A percentile compares a stretch with the other conserved stretches of the same genome.
These are phyloP conservation scores for Oscheius sp. DNA, from an alignment of 2,888 invertebrate genomes.

Conservation along the genomic window DNA sequence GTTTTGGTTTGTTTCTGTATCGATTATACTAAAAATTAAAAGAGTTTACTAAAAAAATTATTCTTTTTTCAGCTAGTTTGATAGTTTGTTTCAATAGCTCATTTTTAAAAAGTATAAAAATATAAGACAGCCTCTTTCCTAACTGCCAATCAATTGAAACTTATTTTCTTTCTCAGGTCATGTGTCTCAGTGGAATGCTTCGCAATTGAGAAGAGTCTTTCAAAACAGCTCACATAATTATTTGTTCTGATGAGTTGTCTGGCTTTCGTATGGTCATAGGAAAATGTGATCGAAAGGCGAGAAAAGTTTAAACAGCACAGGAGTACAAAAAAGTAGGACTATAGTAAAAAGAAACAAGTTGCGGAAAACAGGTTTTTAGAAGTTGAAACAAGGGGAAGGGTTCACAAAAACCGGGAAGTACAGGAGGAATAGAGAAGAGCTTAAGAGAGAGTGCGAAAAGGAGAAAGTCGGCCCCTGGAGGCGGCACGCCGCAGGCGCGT, in stretches of 20 bases:
- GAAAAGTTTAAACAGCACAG: not conserved
- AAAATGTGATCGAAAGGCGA: not conserved
- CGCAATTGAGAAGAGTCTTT: not conserved
- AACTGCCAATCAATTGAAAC: conserved; percentile 20
- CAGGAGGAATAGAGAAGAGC: not conserved
- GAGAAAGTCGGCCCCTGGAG: not conserved
- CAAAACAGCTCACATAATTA: not conserved
- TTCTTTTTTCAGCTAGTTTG: no score
- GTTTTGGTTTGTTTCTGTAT: no score
- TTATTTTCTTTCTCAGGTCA: conserved; percentile 21
- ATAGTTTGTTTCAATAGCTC: not conserved
- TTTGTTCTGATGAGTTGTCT: no score
- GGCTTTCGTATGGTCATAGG: not conserved
- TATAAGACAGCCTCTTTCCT: not conserved
- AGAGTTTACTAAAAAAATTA: no score
- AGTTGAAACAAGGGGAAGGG: not conserved
- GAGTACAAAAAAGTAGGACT: not conserved
- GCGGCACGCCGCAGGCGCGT: conserved; percentile 15
- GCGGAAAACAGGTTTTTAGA: conserved; percentile 6
- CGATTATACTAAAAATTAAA: no score
- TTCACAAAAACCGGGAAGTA: not conserved
- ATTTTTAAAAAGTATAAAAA: not conserved
- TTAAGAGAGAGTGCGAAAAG: conserved; percentile 1
- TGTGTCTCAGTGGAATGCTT: conserved; percentile 17
- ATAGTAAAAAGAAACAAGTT: conserved; percentile 12